phyloP scores from a whole-genome alignment of 2,888 invertebrate species.

The Zaprionus bogoriensis region DNA sequence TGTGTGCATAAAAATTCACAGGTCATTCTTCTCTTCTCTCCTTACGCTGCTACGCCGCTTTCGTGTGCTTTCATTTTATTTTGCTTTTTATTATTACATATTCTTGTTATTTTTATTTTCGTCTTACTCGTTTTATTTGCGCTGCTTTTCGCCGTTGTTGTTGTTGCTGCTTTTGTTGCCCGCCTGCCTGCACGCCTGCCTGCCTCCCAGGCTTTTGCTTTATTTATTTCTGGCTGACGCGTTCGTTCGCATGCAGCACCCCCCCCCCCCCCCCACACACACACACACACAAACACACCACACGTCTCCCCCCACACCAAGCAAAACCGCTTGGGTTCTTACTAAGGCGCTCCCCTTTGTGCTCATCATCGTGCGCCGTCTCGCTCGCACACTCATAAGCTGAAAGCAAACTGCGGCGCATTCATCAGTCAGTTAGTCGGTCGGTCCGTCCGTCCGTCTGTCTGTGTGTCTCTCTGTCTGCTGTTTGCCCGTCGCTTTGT shows the following conservation, averaged over 20 bases:
- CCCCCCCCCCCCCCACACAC: conserved; percentile 1
- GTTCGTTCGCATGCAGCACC: conserved; percentile 51
- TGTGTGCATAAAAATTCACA: not conserved
- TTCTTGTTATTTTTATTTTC: conserved; percentile 56
- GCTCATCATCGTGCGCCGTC: conserved; percentile 27
- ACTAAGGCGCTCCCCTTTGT: conserved; percentile 26
- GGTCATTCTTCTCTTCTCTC: conserved; percentile 4
- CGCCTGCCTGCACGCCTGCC: conserved; percentile 14
- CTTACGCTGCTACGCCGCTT: conserved; percentile 45
- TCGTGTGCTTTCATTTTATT: conserved; percentile 56
- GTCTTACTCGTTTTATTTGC: conserved; percentile 56
- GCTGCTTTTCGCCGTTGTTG: conserved; percentile 28
- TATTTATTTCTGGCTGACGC: conserved; percentile 69
- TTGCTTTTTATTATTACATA: conserved; percentile 56
- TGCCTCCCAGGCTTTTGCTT: conserved; percentile 53
- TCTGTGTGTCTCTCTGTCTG: conserved; percentile 31
- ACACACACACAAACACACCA: not conserved
- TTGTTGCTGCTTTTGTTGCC: conserved; percentile 16
- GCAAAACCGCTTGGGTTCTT: conserved; percentile 10
- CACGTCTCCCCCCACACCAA: not conserved
- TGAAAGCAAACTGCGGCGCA: conserved; percentile 29
- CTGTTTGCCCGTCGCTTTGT: conserved; percentile 27
- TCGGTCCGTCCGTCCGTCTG: conserved; percentile 26
- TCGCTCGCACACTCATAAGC: conserved; percentile 4
- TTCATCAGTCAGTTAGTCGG: conserved; percentile 41